Conservation (phyloP, 2,797 vertebrate species). For the Pangasius sanitwongsei region DNA sequence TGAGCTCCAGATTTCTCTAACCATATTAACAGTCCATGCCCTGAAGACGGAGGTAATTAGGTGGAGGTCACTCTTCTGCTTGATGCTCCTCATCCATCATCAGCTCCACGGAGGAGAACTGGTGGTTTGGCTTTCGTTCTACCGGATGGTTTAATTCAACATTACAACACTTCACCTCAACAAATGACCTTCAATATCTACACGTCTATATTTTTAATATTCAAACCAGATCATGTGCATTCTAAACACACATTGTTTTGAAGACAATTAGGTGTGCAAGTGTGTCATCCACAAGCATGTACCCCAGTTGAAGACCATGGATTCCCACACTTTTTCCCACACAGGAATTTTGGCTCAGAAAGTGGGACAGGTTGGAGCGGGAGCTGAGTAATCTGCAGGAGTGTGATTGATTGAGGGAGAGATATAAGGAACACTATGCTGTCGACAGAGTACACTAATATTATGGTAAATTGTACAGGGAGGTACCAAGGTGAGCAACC, state of each 20-base stretch:
- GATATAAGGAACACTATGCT: conserved; percentile 41
- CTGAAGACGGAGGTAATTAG: conserved; percentile 33
- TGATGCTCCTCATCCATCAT: conserved; percentile 53
- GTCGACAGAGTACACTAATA: conserved; percentile 48
- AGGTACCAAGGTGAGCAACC: conserved; percentile 39
- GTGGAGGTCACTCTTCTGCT: conserved; percentile 46
- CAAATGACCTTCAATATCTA: conserved; percentile 14
- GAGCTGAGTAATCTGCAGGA: conserved; percentile 41
- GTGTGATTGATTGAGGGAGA: conserved; percentile 51
- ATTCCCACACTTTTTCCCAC: conserved; percentile 37
- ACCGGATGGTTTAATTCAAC: conserved; percentile 22
- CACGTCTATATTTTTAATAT: neutral
- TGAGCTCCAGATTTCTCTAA: conserved; percentile 30
- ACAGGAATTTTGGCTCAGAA: conserved; percentile 43
- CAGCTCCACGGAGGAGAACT: conserved; percentile 14
- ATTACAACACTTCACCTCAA: conserved; percentile 36
- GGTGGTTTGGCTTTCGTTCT: conserved; percentile 38
- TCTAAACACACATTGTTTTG: conserved; percentile 39
- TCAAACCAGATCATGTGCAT: conserved; percentile 19
- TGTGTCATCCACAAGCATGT: conserved; percentile 32
- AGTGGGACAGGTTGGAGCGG: conserved; percentile 36
- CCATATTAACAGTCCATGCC: conserved; percentile 10
- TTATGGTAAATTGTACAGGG: conserved; percentile 46
- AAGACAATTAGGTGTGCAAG: conserved; percentile 47
- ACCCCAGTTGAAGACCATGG: conserved; percentile 29